Conservation (phyloP, 2,113 vertebrate genomes). For the Hippolais icterina region DNA sequence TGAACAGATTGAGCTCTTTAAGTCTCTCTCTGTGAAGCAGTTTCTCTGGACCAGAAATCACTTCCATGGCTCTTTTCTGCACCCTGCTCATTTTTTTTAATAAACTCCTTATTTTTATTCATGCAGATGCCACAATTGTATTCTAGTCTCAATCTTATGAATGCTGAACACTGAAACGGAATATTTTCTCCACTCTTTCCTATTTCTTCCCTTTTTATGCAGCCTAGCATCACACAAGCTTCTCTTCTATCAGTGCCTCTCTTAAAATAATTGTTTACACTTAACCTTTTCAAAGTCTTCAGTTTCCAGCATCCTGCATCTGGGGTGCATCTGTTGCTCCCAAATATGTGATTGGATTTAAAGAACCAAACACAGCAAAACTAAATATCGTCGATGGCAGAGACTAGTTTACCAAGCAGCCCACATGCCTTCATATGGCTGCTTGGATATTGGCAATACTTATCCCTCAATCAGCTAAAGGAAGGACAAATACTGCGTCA, state of each 20-base stretch:
- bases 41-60: conserved; percentile 46
- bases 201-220: neutral
- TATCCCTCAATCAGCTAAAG: neutral
- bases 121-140: conserved; percentile 28
- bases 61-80: conserved; percentile 24
- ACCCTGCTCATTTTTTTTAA: conserved; percentile 39
- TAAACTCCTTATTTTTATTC: conserved; percentile 52
- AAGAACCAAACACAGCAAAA: neutral
- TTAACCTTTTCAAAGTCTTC: neutral
- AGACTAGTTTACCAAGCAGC: neutral
- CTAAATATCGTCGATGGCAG: neutral
- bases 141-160: neutral
- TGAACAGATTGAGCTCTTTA: conserved; percentile 66
- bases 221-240: neutral
- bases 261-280: neutral
- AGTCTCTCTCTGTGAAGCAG: conserved; percentile 38
- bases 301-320: neutral
- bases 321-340: neutral
- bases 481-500: neutral
- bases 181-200: neutral
- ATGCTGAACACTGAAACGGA: neutral
- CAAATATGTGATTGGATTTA: neutral
- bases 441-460: neutral
- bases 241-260: neutral
- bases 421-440: neutral